Evolutionary conservation across 2,888 invertebrate genomes (phyloP).

Genomic region (Epistrophe eligans): DNA sequence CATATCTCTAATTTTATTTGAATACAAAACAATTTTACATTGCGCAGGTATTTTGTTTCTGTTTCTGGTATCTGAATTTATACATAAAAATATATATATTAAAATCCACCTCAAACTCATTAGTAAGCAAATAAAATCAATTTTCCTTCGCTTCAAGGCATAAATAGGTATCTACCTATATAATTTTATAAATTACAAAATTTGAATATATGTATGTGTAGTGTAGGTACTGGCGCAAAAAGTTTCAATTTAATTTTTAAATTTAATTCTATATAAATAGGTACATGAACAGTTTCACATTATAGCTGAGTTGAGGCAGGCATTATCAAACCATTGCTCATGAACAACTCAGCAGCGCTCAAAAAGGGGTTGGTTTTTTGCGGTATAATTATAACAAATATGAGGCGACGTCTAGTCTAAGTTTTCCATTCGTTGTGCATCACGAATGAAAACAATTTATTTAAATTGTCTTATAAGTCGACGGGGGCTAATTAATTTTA

Average conservation of each 20-base stretch:
- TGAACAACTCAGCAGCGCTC: neutral
- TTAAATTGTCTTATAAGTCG: constrained; percentile 50
- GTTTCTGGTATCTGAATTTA: neutral
- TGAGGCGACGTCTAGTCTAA: constrained; percentile 70
- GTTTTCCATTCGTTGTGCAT: constrained; percentile 70
- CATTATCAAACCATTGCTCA: constrained; percentile 2
- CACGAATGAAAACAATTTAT: constrained; percentile 67
- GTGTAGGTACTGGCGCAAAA: constrained; percentile 35
- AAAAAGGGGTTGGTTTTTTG: neutral
- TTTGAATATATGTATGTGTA: constrained; percentile 25
- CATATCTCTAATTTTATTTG: constrained; percentile 20
- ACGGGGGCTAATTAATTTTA: constrained; percentile 56
- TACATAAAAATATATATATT: neutral
- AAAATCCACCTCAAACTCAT: constrained; percentile 52
- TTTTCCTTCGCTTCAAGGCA: constrained; percentile 8
- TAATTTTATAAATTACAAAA: constrained; percentile 43
- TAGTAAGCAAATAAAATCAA: constrained; percentile 56
- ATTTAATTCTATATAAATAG: neutral
- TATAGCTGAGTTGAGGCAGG: neutral
- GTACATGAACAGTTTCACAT: too few relatives aligned
- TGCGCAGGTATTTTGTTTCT: constrained; percentile 37
- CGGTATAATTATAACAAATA: constrained; percentile 31
- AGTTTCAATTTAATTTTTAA: constrained; percentile 42
- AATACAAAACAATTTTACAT: constrained; percentile 30
- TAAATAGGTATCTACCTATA: neutral